Conservation (phyloP, 2,888 invertebrate species). For the Celastrina argiolus region DNA sequence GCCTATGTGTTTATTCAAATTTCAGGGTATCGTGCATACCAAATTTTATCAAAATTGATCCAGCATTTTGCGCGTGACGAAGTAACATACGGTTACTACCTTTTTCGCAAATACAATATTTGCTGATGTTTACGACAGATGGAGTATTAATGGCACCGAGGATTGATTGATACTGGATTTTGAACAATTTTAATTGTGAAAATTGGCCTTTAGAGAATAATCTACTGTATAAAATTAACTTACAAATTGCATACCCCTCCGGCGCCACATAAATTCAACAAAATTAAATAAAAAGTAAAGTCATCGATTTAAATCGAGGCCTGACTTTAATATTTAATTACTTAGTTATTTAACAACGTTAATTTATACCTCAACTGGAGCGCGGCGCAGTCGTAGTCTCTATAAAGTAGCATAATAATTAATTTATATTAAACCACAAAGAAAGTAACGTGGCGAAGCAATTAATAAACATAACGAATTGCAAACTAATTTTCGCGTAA, state of each 20-base stretch:
- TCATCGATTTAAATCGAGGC: not conserved
- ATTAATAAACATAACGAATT: slow-evolving; percentile 2
- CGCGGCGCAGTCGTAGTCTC: not conserved
- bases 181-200: not conserved
- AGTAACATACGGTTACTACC: no score
- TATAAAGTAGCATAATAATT: not conserved
- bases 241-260: not conserved
- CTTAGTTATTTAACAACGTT: not conserved
- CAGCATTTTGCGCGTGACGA: no score
- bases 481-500: not conserved
- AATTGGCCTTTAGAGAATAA: not conserved
- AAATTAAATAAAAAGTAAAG: not conserved
- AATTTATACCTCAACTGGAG: not conserved
- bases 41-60: no score
- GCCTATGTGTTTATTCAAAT: no score
- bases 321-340: not conserved
- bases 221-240: not conserved
- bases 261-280: not conserved
- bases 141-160: no score
- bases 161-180: not conserved
- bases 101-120: no score
- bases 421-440: slow-evolving; percentile 12
- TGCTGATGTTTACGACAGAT: no score
- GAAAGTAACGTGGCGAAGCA: not conserved
- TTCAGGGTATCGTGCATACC: no score